These are phyloP conservation scores for Drosophila nigromelanica DNA, from an alignment of 1,140 invertebrate species.

Conservation along the genomic window DNA sequence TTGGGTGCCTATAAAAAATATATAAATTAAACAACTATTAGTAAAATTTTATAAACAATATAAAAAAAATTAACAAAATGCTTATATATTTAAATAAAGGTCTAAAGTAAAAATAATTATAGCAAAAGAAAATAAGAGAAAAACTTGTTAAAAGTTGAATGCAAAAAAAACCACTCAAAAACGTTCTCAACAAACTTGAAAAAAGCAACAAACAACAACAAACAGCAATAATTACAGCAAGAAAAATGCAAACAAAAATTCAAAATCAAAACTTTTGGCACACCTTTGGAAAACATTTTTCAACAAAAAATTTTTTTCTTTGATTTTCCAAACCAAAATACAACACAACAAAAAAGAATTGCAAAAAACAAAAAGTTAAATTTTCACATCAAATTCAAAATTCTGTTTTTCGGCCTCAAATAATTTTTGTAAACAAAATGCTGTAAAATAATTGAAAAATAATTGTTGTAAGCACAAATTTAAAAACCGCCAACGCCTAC, in stretches of 20 bases:
- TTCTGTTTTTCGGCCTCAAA: constrained; percentile 74
- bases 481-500: constrained; percentile 14
- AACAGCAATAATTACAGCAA: constrained; percentile 42
- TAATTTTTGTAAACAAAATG: constrained; percentile 44
- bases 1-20: constrained; percentile 83
- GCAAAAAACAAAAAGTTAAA: constrained; percentile 1
- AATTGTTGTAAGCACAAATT: constrained; percentile 3
- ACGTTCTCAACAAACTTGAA: constrained; percentile 78
- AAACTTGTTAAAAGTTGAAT: constrained; percentile 54
- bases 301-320: constrained; percentile 39
- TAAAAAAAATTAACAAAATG: constrained; percentile 40
- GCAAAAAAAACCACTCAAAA: constrained; percentile 79
- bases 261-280: constrained; percentile 79
- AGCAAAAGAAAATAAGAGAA: constrained; percentile 42
- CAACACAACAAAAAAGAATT: constrained; percentile 38
- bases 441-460: too few relatives aligned
- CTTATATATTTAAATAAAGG: constrained; percentile 64
- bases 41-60: constrained; percentile 82
- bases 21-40: constrained; percentile 75
- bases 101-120: constrained; percentile 55
- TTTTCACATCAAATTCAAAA: constrained; percentile 69
- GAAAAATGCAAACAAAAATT: constrained; percentile 51
- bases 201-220: constrained; percentile 49
- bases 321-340: constrained; percentile 22
- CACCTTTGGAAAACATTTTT: constrained; percentile 84